Conservation (phyloP, 2,888 invertebrate species). For the Sinentomon sp. region DNA sequence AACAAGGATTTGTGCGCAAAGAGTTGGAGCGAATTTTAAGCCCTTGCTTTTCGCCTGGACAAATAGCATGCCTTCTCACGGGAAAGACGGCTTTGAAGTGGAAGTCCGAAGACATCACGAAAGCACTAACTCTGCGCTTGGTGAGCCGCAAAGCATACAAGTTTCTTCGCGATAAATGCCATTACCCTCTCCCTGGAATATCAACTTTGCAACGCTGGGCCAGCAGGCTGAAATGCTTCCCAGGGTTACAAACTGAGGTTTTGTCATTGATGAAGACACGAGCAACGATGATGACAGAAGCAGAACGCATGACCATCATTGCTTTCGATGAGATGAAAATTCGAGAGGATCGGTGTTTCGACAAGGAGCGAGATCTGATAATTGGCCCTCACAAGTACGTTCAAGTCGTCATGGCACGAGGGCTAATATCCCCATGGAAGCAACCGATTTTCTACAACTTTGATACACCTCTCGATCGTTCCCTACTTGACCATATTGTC, state of each 20-base stretch:
- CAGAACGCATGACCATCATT: conserved; percentile 1
- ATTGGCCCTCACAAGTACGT: conserved; percentile 8
- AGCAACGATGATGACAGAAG: background rate
- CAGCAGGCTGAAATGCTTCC: background rate
- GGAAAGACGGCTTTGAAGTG: background rate
- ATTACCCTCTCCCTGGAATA: conserved; percentile 5
- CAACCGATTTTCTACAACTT: conserved; percentile 6
- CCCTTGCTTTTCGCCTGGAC: background rate
- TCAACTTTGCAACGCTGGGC: conserved; percentile 7
- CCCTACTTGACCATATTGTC: conserved; percentile 3
- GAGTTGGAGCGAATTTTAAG: background rate
- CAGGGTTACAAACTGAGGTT: conserved; percentile 5
- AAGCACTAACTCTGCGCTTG: conserved; percentile 1
- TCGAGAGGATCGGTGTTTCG: conserved; percentile 1
- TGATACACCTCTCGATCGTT: conserved; percentile 2
- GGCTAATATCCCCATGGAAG: conserved; percentile 6
- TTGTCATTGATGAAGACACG: conserved; percentile 2
- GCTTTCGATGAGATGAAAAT: conserved; percentile 10
- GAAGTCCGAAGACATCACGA: conserved; percentile 3
- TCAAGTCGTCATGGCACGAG: conserved; percentile 8
- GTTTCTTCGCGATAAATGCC: background rate
- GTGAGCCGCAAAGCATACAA: background rate
- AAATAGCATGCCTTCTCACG: background rate
- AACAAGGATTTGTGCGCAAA: too few species aligned
- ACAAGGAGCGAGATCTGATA: conserved; percentile 3